Percentiles rank a stretch among this genome's conserved stretches.
phyloP scores from a whole-genome alignment of 2,888 invertebrate genomes.

The Oxystoma pomonae region DNA sequence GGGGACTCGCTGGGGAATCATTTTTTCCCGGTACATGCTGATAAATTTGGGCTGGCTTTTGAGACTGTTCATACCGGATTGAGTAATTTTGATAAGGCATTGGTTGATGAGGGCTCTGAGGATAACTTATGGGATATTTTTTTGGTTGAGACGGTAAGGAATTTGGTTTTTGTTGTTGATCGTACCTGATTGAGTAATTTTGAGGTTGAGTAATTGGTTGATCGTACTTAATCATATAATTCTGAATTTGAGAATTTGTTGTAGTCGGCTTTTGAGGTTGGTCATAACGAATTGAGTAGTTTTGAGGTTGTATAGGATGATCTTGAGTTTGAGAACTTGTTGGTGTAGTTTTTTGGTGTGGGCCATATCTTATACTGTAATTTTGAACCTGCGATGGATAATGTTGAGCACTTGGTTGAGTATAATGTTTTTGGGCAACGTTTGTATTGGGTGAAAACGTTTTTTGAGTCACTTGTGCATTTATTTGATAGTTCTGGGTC shows the following conservation, averaged over 20 bases:
- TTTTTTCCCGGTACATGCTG: neutral
- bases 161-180: slow-evolving; percentile 12
- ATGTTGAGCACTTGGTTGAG: neutral
- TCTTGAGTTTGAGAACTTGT: neutral
- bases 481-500: slow-evolving; percentile 22
- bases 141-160: neutral
- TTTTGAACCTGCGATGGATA: slow-evolving; percentile 12
- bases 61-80: slow-evolving; percentile 14
- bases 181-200: slow-evolving; percentile 9
- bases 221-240: slow-evolving; percentile 22
- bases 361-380: slow-evolving; percentile 24
- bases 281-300: slow-evolving; percentile 25
- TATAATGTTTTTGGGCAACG: slow-evolving; percentile 11
- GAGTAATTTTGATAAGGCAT: slow-evolving; percentile 15
- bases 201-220: slow-evolving; percentile 14
- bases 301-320: slow-evolving; percentile 11
- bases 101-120: neutral
- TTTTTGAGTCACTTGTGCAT: slow-evolving; percentile 2
- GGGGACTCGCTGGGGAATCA: neutral
- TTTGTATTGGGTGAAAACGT: neutral
- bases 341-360: slow-evolving; percentile 16
- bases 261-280: slow-evolving; percentile 17
- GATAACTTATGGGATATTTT: neutral
- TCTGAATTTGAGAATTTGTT: slow-evolving; percentile 17
- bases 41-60: slow-evolving; percentile 8